Percentiles rank a stretch among this genome's conserved stretches.
phyloP scores from a whole-genome alignment of 2,888 invertebrate species.

The Hydropsyche betteni region DNA sequence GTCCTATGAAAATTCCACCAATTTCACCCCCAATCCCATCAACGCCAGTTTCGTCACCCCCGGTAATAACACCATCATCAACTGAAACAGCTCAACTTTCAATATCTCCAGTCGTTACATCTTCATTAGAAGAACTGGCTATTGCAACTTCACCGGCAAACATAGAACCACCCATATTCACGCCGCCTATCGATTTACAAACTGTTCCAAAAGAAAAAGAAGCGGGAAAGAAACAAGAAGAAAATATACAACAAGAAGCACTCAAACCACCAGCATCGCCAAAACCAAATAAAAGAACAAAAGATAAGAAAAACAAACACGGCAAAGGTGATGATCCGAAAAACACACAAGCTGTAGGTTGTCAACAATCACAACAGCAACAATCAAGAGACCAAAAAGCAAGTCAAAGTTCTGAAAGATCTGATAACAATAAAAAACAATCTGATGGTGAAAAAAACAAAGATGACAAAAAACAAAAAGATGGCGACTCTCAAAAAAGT shows the following conservation, averaged over 20 bases:
- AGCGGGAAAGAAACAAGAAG: not conserved
- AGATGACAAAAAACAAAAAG: slow-evolving; percentile 17
- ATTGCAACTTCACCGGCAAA: too few species aligned
- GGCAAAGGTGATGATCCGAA: slow-evolving; percentile 36
- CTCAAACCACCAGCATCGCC: slow-evolving; percentile 30
- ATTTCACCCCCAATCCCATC: too few species aligned
- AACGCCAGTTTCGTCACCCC: too few species aligned
- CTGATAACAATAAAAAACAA: not conserved
- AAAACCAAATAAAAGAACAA: slow-evolving; percentile 44
- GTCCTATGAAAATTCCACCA: too few species aligned
- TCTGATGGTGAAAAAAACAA: not conserved
- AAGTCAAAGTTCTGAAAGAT: not conserved
- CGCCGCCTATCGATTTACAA: not conserved
- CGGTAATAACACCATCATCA: too few species aligned
- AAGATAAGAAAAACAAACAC: slow-evolving; percentile 48
- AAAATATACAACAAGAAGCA: not conserved
- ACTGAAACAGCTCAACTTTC: too few species aligned
- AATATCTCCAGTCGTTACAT: too few species aligned
- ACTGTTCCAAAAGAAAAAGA: slow-evolving; percentile 13
- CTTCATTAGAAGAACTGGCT: too few species aligned
- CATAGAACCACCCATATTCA: not conserved
- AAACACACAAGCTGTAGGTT: slow-evolving; percentile 1
- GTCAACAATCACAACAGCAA: not conserved
- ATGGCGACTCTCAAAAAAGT: slow-evolving; percentile 6
- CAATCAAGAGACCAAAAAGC: not conserved